Conservation (phyloP, 92 coral and sea anemone genomes). For the Zoanthus gigantus region DNA sequence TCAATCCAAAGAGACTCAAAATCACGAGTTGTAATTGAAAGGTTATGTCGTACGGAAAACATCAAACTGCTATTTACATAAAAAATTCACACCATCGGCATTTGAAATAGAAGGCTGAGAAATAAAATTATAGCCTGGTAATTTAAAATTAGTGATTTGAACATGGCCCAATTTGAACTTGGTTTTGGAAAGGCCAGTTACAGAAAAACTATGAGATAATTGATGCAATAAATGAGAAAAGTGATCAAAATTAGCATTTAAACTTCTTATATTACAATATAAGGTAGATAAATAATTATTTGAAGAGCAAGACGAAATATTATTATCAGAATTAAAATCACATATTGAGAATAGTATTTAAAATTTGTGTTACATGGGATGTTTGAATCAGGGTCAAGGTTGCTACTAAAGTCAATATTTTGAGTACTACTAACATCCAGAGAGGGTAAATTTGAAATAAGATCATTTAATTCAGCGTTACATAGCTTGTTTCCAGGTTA, state of each 20-base stretch:
- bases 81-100: no score
- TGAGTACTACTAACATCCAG: slow-evolving; percentile 6
- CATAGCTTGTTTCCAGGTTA: neutral
- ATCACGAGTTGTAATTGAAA: no score
- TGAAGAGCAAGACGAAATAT: neutral
- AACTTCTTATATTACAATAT: neutral
- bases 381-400: neutral
- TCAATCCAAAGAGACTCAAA: no score
- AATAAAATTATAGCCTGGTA: no score
- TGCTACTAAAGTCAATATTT: slow-evolving; percentile 1
- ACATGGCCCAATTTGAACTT: neutral
- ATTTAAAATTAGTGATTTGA: neutral
- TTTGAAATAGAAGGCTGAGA: no score
- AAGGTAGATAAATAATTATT: neutral
- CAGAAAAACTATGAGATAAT: slow-evolving; percentile 5
- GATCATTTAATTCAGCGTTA: neutral
- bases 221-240: neutral
- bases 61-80: no score
- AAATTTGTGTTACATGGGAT: slow-evolving; percentile 8
- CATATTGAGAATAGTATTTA: neutral
- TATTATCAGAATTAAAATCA: neutral
- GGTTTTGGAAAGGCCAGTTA: slow-evolving; percentile 1
- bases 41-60: no score
- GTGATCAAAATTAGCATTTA: neutral
- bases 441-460: neutral